Conservation (phyloP, 2,113 vertebrate species). For the Equus przewalskii region DNA sequence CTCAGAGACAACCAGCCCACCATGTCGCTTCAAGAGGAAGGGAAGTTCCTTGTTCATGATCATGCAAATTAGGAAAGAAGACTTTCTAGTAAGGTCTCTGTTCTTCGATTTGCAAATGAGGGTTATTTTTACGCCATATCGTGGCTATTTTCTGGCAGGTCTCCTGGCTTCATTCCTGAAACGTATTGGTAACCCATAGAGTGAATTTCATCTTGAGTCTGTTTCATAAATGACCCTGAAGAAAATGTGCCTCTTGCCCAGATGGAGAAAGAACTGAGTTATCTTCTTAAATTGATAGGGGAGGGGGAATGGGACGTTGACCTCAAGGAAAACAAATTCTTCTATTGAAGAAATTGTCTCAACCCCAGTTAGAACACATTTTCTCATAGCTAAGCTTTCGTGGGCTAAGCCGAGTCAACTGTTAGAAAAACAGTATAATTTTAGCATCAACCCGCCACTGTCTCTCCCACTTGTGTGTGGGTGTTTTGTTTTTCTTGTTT, state of each 20-base stretch:
- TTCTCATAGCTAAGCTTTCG: neutral
- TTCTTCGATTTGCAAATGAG: neutral
- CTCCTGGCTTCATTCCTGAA: neutral
- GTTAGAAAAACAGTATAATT: neutral
- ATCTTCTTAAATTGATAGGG: neutral
- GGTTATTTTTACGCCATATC: accelerated
- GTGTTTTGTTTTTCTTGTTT: neutral
- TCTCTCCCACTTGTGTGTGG: neutral
- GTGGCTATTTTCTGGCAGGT: neutral
- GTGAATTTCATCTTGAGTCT: neutral
- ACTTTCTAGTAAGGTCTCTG: too few species aligned
- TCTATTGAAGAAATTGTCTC: neutral
- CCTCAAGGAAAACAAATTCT: neutral
- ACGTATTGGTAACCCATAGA: neutral
- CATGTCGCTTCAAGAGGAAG: neutral
- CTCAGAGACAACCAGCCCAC: neutral
- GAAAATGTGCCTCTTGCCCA: neutral
- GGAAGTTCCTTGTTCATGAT: neutral
- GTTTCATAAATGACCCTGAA: neutral
- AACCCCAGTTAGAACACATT: neutral
- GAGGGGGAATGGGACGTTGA: neutral
- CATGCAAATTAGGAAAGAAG: neutral
- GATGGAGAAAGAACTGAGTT: neutral
- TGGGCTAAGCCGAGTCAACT: neutral
- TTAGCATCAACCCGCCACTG: too few species aligned